These are phyloP conservation scores for Condylura cristata DNA, from an alignment of 2,113 vertebrate species.

Conservation along the genomic window DNA sequence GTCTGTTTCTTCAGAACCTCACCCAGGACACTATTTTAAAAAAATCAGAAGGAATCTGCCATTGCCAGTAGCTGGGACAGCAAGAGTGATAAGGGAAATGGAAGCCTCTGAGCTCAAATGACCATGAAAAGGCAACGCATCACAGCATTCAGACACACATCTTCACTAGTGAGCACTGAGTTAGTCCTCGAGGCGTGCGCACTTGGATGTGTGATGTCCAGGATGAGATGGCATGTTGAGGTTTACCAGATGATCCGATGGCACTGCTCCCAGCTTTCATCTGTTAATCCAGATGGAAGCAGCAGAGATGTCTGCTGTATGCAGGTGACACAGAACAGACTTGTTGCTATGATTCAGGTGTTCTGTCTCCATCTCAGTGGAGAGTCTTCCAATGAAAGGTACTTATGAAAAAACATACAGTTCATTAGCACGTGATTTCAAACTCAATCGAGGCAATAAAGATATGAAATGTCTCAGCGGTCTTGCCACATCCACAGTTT, in stretches of 20 bases:
- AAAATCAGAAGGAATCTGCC: neutral
- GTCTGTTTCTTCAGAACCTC: neutral
- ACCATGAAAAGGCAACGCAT: neutral
- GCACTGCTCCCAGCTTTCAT: neutral
- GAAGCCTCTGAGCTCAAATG: neutral
- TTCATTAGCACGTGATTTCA: slow-evolving; percentile 63
- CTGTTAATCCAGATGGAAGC: neutral
- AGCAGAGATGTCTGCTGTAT: neutral
- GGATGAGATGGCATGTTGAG: neutral
- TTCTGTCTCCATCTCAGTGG: slow-evolving; percentile 49
- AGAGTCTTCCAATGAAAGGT: slow-evolving; percentile 53
- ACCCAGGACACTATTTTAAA: neutral
- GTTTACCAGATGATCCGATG: slow-evolving; percentile 51
- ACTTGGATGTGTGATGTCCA: neutral
- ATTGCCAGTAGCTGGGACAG: neutral
- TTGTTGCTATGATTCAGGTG: neutral
- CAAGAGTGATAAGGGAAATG: neutral
- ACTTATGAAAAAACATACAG: slow-evolving; percentile 6
- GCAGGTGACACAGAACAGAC: neutral
- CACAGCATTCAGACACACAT: neutral
- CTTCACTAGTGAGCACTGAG: neutral
- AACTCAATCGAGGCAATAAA: slow-evolving; percentile 46
- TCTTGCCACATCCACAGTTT: neutral
- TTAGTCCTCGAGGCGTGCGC: neutral
- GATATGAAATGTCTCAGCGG: slow-evolving; percentile 44